phyloP scores from a whole-genome alignment of 2,113 vertebrate species.

The Rousettus leschenaultii region DNA sequence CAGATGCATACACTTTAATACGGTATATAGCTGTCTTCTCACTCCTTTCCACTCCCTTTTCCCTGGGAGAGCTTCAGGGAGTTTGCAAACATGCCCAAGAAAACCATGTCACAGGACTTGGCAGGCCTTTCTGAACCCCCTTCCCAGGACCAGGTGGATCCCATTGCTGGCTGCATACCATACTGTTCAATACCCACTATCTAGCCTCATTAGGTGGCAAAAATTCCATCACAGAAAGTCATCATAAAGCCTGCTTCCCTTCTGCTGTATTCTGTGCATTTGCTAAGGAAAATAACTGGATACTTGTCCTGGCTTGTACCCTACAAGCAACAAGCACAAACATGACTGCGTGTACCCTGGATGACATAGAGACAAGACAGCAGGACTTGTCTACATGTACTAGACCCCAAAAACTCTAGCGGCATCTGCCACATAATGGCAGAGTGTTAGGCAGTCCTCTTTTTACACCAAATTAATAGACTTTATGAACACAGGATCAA shows the following conservation, averaged over 20 bases:
- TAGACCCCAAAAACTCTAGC: background rate
- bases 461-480: background rate
- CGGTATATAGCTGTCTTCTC: background rate
- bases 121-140: background rate
- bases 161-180: background rate
- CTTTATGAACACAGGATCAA: background rate
- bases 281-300: background rate
- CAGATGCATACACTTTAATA: background rate
- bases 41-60: background rate
- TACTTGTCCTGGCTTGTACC: background rate
- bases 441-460: background rate
- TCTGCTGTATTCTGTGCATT: background rate
- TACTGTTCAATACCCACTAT: background rate
- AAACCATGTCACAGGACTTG: background rate
- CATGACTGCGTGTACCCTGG: background rate
- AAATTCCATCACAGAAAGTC: background rate
- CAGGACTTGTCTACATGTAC: background rate
- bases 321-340: background rate
- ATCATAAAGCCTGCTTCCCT: background rate
- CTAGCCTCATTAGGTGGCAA: background rate
- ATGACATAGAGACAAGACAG: background rate
- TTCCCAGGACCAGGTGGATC: too few species aligned
- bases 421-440: background rate
- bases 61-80: background rate
- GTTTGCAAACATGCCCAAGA: background rate